Percentiles rank a stretch among this genome's conserved stretches.
phyloP scores from a whole-genome alignment of 1,140 invertebrate species.

The Meloidogyne chitwoodi region DNA sequence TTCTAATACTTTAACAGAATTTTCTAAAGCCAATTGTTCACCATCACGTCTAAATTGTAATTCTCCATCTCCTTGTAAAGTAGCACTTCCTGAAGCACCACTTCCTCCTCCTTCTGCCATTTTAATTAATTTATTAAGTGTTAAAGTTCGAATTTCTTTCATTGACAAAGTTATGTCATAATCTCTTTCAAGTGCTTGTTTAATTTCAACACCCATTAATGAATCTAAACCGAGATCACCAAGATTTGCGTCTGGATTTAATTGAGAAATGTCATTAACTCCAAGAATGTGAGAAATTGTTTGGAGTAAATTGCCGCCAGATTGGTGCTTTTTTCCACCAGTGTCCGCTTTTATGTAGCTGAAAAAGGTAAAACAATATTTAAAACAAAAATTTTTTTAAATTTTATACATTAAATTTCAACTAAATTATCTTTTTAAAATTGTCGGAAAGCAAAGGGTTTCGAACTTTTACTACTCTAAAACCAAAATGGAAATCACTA shows the following conservation, averaged over 20 bases:
- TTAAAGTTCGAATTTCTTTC: slow-evolving; percentile 75
- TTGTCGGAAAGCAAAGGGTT: no score
- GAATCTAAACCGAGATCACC: slow-evolving; percentile 94
- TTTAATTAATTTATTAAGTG: slow-evolving; percentile 67
- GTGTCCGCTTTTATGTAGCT: slow-evolving; percentile 62
- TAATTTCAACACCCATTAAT: slow-evolving; percentile 94
- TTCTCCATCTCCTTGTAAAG: slow-evolving; percentile 49
- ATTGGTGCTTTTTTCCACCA: slow-evolving; percentile 67
- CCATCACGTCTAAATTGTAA: slow-evolving; percentile 56
- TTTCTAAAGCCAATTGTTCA: slow-evolving; percentile 42
- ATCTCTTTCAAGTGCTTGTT: slow-evolving; percentile 86
- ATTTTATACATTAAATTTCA: no score
- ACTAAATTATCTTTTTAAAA: no score
- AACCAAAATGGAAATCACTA: no score
- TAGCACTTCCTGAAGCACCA: slow-evolving; percentile 15
- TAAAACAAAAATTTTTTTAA: no score
- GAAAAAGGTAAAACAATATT: slow-evolving; percentile 48
- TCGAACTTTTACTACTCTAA: no score
- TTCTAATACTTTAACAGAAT: slow-evolving; percentile 52
- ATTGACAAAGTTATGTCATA: slow-evolving; percentile 82
- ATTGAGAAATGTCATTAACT: slow-evolving; percentile 75
- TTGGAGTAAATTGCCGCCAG: slow-evolving; percentile 79
- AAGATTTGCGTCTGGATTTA: slow-evolving; percentile 72
- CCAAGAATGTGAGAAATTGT: slow-evolving; percentile 62
- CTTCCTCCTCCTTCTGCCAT: slow-evolving; percentile 64